Evolutionary conservation across 2,113 vertebrate genomes (phyloP), one percentile per base, ranked within the genome.

Genomic region (Gorsachius goisagi): DNA sequence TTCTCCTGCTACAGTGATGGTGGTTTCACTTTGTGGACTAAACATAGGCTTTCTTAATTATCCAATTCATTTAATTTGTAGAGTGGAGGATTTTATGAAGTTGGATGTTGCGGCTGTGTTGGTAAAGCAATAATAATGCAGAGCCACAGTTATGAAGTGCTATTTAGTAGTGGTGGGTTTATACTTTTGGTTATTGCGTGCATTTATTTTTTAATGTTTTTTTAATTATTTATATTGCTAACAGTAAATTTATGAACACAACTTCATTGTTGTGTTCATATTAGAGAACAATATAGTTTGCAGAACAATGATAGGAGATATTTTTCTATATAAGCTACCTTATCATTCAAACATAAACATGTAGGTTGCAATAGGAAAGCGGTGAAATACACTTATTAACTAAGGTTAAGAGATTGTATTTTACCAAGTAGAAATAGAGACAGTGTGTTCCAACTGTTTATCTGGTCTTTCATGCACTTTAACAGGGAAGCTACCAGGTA

Each of bases 141-240:
- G 88, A 97, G 89, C 73, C 88, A 66, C 66, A 88, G 69, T 64
- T 93, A 85, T 92, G 80, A 86, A 87, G 83, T 30, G 52, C 56
- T 92, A 6, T 85, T 93, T 73, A 89, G 53, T n/a, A 86, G 47
- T 74, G 82, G 56, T 85, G 69, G 73, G 59, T 67, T 95, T 82
- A 88, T 85, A 59, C 68, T 90, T 83, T 67, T 45, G 45, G 77
- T 89, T 91, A 66, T 79, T 92, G 74, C 6, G 1, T 56, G 56
- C 77, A 20, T 94, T 89, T 90, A 49, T 84, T 94, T 68, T 85
- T 64, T 64, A 12, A 91, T 78, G 56, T 62, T 78, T 91, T 84
- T 77, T 63, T 87, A 93, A 93, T 86, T 81, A 95, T 95, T 94
- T 96, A 19, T 75, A 86, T 93, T 66, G 81, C 75, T 75, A 92